These are phyloP conservation scores for Trachythela sp. DNA, from an alignment of 64 coral and sea anemone genomes.

Conservation along the genomic window DNA sequence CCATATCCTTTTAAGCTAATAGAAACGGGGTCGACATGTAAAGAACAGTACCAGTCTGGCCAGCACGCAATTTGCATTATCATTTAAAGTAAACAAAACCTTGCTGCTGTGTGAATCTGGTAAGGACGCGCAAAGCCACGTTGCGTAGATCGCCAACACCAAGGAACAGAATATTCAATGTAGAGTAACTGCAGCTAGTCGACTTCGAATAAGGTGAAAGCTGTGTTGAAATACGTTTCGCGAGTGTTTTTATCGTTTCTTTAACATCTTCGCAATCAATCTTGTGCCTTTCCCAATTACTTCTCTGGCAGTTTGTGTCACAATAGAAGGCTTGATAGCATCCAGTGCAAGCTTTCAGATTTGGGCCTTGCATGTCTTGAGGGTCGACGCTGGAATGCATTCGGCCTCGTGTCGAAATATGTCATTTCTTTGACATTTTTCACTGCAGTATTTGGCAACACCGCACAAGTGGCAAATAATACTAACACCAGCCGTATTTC, in stretches of 20 bases:
- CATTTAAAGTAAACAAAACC: not conserved
- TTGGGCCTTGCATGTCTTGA: not conserved
- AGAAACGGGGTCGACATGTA: no score
- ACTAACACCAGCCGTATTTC: not conserved
- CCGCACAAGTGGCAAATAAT: not conserved
- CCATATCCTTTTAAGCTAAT: no score
- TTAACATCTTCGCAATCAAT: not conserved
- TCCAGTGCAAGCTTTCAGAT: not conserved
- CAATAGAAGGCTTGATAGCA: not conserved
- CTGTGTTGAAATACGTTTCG: not conserved
- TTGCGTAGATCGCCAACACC: conserved; percentile 13
- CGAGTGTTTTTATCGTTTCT: not conserved
- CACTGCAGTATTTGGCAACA: not conserved
- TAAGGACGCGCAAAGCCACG: not conserved
- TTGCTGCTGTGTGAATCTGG: not conserved
- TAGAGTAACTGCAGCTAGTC: no score
- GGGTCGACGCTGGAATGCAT: not conserved
- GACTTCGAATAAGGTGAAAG: not conserved
- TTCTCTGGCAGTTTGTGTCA: not conserved
- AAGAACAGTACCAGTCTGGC: not conserved
- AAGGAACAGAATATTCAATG: not conserved
- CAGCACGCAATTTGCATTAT: not conserved
- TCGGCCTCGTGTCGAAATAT: not conserved
- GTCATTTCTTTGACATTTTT: not conserved
- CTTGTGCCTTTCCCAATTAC: not conserved